phyloP scores from a whole-genome alignment of 2,113 vertebrate species.

The Talpa occidentalis region DNA sequence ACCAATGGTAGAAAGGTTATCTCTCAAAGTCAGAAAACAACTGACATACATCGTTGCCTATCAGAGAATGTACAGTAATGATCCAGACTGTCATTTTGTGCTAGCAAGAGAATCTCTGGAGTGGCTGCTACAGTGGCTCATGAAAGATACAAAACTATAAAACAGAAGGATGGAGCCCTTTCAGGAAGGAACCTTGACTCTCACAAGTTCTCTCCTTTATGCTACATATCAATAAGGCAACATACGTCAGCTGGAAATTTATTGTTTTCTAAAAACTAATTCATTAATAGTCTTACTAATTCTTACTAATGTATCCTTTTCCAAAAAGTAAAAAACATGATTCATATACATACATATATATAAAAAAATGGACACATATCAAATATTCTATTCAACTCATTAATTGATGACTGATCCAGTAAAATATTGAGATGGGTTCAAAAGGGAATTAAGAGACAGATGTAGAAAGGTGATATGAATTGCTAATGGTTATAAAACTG shows the following conservation, averaged over 20 bases:
- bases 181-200: background rate
- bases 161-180: background rate
- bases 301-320: conserved; percentile 27
- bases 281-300: background rate
- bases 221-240: background rate
- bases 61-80: background rate
- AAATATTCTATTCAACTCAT: background rate
- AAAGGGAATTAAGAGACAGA: background rate
- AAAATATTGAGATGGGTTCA: background rate
- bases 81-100: background rate
- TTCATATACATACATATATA: conserved; percentile 14
- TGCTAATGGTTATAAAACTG: background rate
- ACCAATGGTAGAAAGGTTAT: conserved; percentile 8
- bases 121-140: background rate
- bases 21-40: conserved; percentile 53
- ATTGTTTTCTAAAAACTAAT: conserved; percentile 1
- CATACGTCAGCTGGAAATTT: background rate
- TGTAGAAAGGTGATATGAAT: background rate
- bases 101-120: background rate
- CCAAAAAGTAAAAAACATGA: conserved; percentile 28
- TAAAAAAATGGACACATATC: conserved; percentile 13
- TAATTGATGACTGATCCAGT: background rate
- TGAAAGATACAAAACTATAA: background rate
- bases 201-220: background rate
- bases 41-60: background rate